Evolutionary conservation across 2,113 vertebrate species (phyloP), one percentile per base, ranked within the genome.

Genomic region (Myotis davidii): DNA sequence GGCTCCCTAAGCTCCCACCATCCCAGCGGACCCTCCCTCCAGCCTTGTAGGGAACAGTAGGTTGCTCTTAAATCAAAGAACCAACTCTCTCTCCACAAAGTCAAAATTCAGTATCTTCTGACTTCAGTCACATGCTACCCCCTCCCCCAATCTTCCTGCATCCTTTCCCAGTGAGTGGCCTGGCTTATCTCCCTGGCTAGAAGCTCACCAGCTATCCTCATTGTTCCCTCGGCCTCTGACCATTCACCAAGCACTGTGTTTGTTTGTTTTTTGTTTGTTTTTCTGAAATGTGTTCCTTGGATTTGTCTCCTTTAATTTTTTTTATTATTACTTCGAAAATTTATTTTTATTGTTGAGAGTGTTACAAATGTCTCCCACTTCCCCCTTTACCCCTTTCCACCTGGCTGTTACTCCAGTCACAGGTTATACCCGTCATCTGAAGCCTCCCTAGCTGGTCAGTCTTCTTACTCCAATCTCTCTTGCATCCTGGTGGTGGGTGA

Each of bases 121-220:
- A 37, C 29, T 42, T 69, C 2, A 3, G 5, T 37, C 88, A 27
- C 13, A 25, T 6, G 2, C 3, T 14, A 0, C 10, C 34, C 25
- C 32, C 2, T 14, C 25, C 27, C 42, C 7, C 0, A 29, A 0
- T 32, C 16, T 32, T 67, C 45, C 70, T 5, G 0, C 6, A 14
- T 11, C 64, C n/a, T 32, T 84, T 50, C 3, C 64, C 16, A 20
- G 7, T 0, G 14, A 6, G 0, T 5, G 16, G 12, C 56, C 11
- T n/a, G 6, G 16, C 59, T 67, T 20, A 5, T 27, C 54, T 6
- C 4, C 34, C 12, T 32, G 29, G 7, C 74, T 39, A 23, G 25
- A 10, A 1, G 6, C 32, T 27, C n/a, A 32, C 64, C 13, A 2
- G 56, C 32, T 4, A 23, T 11, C 18, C 42, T n/a, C 18, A 13